phyloP scores from a whole-genome alignment of 2,888 invertebrate genomes.

The Meloe dianella region DNA sequence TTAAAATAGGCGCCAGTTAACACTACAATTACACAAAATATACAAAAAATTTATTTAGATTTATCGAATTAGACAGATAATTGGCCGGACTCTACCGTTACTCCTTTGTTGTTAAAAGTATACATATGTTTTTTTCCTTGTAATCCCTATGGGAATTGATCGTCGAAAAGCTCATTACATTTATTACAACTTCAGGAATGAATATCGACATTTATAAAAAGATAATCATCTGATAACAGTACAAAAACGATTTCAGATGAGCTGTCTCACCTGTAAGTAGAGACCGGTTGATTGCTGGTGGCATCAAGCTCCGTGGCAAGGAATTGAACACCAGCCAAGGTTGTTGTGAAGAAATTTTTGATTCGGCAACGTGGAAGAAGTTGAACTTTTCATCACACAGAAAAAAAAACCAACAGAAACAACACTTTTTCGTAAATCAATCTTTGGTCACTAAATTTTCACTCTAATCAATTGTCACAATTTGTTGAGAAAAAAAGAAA shows the following conservation, averaged over 20 bases:
- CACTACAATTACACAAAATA: not conserved
- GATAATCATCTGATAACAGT: conserved; percentile 47
- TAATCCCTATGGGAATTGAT: conserved; percentile 5
- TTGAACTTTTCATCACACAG: conserved; percentile 1
- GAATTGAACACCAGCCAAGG: conserved; percentile 12
- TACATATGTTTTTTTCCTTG: not conserved
- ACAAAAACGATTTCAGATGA: conserved; percentile 45
- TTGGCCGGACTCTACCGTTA: conserved; percentile 25
- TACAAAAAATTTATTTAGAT: not conserved
- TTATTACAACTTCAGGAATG: not conserved
- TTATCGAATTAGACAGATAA: conserved; percentile 20
- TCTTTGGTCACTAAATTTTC: not conserved
- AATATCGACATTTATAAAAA: conserved; percentile 25
- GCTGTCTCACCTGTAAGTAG: conserved; percentile 48
- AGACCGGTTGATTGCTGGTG: conserved; percentile 46
- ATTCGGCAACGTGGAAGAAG: conserved; percentile 1
- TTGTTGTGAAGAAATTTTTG: not conserved
- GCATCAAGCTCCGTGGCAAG: conserved; percentile 19
- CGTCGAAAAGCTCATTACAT: not conserved
- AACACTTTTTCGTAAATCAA: not conserved
- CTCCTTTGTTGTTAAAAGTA: conserved; percentile 22
- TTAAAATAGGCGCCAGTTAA: not conserved
- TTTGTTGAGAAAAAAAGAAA: no score
- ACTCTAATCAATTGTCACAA: not conserved
- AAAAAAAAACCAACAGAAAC: not conserved